Evolutionary conservation across 2,797 vertebrate species (phyloP), one percentile per base, ranked within the genome.

Genomic region (Phalanger gymnotis): DNA sequence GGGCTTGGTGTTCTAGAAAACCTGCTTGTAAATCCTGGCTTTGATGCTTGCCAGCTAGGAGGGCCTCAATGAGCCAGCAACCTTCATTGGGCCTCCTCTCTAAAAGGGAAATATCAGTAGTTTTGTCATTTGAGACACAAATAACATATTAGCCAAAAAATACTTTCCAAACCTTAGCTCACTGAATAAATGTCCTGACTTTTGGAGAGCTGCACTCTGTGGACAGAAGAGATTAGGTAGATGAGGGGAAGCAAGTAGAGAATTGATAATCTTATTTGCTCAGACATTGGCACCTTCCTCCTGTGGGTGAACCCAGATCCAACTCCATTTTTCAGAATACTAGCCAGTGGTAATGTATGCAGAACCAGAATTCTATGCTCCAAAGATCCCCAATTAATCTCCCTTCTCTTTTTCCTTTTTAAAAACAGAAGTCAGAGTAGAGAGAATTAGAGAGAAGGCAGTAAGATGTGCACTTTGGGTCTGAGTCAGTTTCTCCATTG

Each of bases 401-500:
- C 16, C 34, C 34, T 66, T 66, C 61, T n/a, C 4, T n/a, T 66
- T 66, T n/a, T n/a, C 34, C 34, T n/a, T n/a, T 66, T 66, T 66
- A 66, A n/a, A 66, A 13, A n/a, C 14, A 19, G 34, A 66, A 66
- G 61, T n/a, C 61, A n/a, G 58, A n/a, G 61, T n/a, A n/a, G 51
- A 34, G 1, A 34, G 14, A 52, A 2, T 92, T 95, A 92, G 94
- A 94, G 47, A 66, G 95, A 91, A 52, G 58, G 34, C 5, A 27
- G 22, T 16, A 94, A 25, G 54, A 61, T 4, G 2, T 28, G 28
- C 4, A 13, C 9, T 40, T 73, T 28, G 30, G 11, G 28, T 93
- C 92, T 89, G 81, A 95, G 95, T 93, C 90, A 7, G n/a, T 87
- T 47, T 95, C 19, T 61, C 2, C 54, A 95, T n/a, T 57, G 95